A percentile compares a stretch with the other conserved stretches of the same genome.
Conservation (phyloP, 1,140 invertebrate species). For the Akabosia matsudoensis region DNA sequence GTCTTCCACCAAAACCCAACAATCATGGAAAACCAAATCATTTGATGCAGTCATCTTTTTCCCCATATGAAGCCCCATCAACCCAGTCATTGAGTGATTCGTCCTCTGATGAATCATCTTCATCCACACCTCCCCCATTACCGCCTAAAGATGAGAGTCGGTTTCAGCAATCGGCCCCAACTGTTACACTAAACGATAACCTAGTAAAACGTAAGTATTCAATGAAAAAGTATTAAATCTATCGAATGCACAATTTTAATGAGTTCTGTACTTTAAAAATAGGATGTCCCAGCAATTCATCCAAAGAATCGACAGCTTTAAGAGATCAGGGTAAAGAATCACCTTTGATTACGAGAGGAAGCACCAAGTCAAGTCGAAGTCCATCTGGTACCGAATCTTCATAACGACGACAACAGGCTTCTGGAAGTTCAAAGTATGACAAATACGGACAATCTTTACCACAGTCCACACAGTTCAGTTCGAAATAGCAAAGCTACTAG, state of each 20-base stretch:
- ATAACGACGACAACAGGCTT: background rate
- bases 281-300: conserved; percentile 13
- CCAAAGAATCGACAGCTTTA: background rate
- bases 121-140: background rate
- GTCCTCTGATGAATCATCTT: background rate
- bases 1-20: conserved; percentile 19
- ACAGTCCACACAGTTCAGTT: conserved; percentile 2
- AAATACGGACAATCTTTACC: conserved; percentile 3
- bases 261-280: too few species aligned
- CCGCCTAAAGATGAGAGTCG: conserved; percentile 4
- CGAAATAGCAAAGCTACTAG: conserved; percentile 14
- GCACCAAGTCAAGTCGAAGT: conserved; percentile 14
- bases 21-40: conserved; percentile 8
- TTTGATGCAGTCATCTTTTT: conserved; percentile 2
- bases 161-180: background rate
- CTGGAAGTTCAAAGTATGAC: background rate
- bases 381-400: background rate
- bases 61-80: background rate
- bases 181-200: background rate
- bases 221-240: background rate
- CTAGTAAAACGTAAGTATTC: background rate
- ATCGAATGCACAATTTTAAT: background rate
- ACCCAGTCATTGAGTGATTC: conserved; percentile 21
- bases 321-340: background rate
- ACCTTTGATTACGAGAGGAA: background rate